phyloP scores from a whole-genome alignment of 2,113 vertebrate genomes.

The Rhea americana region DNA sequence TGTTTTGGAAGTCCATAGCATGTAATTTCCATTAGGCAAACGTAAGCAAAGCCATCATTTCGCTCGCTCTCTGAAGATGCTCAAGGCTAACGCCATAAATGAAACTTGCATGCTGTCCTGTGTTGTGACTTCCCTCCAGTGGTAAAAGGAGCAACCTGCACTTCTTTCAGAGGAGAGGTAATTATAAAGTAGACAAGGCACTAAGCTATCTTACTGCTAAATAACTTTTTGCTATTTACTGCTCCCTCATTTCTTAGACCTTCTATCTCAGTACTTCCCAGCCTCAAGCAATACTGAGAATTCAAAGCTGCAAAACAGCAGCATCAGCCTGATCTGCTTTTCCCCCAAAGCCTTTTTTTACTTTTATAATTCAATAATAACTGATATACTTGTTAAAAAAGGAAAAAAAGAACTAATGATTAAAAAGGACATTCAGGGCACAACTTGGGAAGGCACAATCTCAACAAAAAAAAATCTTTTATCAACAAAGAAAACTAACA shows the following conservation, averaged over 20 bases:
- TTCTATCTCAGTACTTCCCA: background rate
- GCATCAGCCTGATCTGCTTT: background rate
- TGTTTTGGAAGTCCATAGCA: accelerated
- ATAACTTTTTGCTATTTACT: accelerated
- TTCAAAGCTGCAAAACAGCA: accelerated
- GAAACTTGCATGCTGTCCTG: background rate
- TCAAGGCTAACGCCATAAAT: background rate
- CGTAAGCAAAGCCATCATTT: accelerated
- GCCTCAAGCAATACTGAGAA: accelerated
- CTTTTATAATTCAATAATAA: background rate
- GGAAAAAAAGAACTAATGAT: accelerated
- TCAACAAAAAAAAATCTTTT: background rate
- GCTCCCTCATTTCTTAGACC: background rate
- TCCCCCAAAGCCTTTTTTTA: accelerated
- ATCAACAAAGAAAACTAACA: background rate
- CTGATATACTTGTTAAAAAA: background rate
- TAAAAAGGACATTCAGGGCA: background rate
- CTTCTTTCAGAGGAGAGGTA: background rate
- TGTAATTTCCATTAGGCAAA: background rate
- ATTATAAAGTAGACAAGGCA: accelerated
- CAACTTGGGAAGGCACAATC: background rate
- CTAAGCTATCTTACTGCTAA: accelerated
- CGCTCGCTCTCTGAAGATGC: accelerated
- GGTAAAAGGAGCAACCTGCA: background rate
- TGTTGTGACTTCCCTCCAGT: conserved; percentile 47